Percentiles rank a stretch among this genome's conserved stretches.
Evolutionary conservation across 35 echinoderm and acorn worm species (phyloP).

Genomic region (Acanthaster planci): DNA sequence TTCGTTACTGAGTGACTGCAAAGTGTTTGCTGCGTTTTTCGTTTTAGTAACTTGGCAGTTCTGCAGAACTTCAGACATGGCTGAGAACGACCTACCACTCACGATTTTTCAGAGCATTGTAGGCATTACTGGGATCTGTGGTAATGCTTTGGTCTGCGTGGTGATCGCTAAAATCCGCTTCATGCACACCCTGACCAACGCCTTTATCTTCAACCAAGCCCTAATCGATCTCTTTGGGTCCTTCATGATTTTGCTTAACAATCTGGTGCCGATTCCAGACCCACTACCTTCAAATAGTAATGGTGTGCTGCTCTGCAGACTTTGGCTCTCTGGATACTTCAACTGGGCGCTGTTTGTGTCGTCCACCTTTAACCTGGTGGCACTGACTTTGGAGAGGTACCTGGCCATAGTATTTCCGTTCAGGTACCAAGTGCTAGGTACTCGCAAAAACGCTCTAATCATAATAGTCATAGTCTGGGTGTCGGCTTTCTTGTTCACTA

Average conservation of each 20-base stretch:
- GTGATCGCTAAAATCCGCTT: conserved; percentile 6
- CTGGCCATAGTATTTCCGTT: conserved; percentile 60
- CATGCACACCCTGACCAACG: conserved; percentile 29
- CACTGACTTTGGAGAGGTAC: conserved; percentile 65
- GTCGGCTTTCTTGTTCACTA: conserved; percentile 1
- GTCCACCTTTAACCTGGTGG: conserved; percentile 54
- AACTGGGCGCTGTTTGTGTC: conserved; percentile 39
- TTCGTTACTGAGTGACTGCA: no score
- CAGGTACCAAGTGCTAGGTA: not conserved
- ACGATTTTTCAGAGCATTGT: not conserved
- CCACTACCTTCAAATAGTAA: not conserved
- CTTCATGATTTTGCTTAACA: not conserved
- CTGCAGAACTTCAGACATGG: conserved; percentile 7
- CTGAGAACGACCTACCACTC: not conserved
- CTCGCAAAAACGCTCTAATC: not conserved
- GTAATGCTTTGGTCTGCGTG: conserved; percentile 36
- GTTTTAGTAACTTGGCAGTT: no score
- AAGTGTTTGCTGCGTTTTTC: no score
- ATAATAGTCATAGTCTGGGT: conserved; percentile 21
- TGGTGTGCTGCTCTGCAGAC: conserved; percentile 28
- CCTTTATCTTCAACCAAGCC: conserved; percentile 36
- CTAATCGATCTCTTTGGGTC: conserved; percentile 22
- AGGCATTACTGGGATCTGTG: conserved; percentile 22
- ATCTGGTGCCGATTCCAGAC: not conserved
- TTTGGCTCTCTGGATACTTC: conserved; percentile 48